phyloP scores from a whole-genome alignment of 2,797 vertebrate genomes.

The Cirrhinus molitorella region DNA sequence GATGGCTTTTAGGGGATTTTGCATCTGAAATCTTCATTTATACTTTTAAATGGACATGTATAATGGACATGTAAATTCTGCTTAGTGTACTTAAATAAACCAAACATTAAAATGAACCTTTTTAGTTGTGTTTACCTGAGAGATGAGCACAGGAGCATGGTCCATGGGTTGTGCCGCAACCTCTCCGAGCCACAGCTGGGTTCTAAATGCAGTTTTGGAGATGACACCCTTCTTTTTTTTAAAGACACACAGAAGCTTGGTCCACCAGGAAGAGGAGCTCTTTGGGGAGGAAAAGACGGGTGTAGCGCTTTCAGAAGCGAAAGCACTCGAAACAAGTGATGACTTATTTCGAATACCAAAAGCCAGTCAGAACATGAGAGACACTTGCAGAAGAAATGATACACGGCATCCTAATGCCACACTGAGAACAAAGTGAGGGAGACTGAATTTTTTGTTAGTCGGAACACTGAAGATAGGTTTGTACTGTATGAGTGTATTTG shows the following conservation, averaged over 20 bases:
- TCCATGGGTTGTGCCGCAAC: constrained; percentile 79
- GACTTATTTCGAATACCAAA: constrained; percentile 78
- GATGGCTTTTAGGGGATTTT: too few relatives aligned
- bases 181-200: constrained; percentile 74
- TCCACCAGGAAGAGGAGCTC: constrained; percentile 75
- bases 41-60: too few relatives aligned
- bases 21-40: too few relatives aligned
- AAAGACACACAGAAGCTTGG: constrained; percentile 78
- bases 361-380: constrained; percentile 40
- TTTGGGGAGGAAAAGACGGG: constrained; percentile 73
- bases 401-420: not conserved
- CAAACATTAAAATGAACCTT: too few relatives aligned
- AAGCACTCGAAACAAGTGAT: constrained; percentile 83
- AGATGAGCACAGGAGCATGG: constrained; percentile 81
- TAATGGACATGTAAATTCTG: too few relatives aligned
- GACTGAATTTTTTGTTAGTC: not conserved
- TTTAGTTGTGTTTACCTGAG: constrained; percentile 71
- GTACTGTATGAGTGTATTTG: not conserved
- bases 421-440: not conserved
- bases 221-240: constrained; percentile 75
- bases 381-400: constrained; percentile 28
- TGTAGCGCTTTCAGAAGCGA: constrained; percentile 81
- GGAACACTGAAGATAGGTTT: not conserved
- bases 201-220: constrained; percentile 67
- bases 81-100: too few relatives aligned